Percentiles rank a stretch among this genome's conserved stretches.
Evolutionary conservation across 2,888 invertebrate genomes (phyloP).

Genomic region (Nephrotoma guestfalica): DNA sequence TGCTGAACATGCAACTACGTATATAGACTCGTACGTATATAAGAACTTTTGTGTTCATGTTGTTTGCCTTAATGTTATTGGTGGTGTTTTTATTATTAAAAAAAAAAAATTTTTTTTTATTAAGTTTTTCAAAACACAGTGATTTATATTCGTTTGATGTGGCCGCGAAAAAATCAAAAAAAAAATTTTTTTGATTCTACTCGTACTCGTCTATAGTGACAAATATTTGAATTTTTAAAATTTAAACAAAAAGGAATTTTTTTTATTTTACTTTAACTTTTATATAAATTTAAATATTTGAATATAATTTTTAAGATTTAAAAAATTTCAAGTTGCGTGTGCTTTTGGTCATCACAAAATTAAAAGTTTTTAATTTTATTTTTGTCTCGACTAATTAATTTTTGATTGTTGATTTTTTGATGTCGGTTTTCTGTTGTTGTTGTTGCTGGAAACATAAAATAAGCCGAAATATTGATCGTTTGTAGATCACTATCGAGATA

Average conservation of each 20-base stretch:
- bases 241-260: background rate
- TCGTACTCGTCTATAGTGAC: background rate
- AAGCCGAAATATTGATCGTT: background rate
- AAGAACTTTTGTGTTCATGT: background rate
- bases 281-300: background rate
- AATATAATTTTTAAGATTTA: background rate
- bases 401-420: background rate
- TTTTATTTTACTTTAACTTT: background rate
- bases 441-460: background rate
- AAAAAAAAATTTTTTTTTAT: background rate
- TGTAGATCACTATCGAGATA: background rate
- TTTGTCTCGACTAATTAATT: background rate
- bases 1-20: background rate
- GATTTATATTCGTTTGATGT: background rate
- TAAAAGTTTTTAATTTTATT: background rate
- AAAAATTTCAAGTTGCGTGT: background rate
- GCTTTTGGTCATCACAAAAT: background rate
- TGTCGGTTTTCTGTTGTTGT: background rate
- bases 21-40: background rate
- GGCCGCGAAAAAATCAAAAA: background rate
- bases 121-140: slow-evolving; percentile 1
- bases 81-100: background rate
- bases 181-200: background rate
- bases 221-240: slow-evolving; percentile 2
- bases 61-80: background rate